Base-by-base conservation (phyloP, 1,140 invertebrate species). In the Drosophila simulans region DNA sequence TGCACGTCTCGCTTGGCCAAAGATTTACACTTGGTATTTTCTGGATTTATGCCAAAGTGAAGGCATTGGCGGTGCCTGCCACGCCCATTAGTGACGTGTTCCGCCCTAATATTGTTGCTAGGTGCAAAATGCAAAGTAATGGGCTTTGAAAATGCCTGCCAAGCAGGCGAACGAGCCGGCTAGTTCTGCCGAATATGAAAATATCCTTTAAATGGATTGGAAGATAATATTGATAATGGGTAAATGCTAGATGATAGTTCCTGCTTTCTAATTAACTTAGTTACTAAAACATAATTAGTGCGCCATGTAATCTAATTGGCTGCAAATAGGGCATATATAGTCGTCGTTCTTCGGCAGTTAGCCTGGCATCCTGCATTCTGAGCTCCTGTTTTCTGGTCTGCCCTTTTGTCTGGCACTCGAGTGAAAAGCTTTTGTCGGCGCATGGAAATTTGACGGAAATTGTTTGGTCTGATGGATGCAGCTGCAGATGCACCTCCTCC, bases 401-500 rank as follows among this genome's bases (percentile, higher is more conserved):
- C 39, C 25, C 79, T 80, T 88, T 88, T 89, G 80, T 88, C 74
- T 79, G 79, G 79, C 83, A 88, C 80, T 88, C 84, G 60, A 89
- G 76, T 88, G 84, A 88, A 88, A 88, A 88, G 84, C 80, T 88
- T 88, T 89, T 84, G 84, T 83, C 80, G 82, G 84, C 84, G 72
- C 84, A 70, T 89, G 84, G 84, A 88, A 89, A 89, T 88, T 89
- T 84, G 84, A 88, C 84, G 83, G 84, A 88, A 88, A 88, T 88
- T 88, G 83, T 89, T 85, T 73, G 84, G 68, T 73, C 84, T 84
- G 84, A 89, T 88, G 85, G 83, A 89, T 88, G 79, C 79, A 62
- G 54, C 39, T 60, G 55, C 79, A 58, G 54, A 43, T 60, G 55
- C 31, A 45, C 7, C 58, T 45, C 42, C 4, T 65, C 10, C 43